Evolutionary conservation across 2,797 vertebrate species (phyloP).

Genomic region (Cossypha niveicapilla): DNA sequence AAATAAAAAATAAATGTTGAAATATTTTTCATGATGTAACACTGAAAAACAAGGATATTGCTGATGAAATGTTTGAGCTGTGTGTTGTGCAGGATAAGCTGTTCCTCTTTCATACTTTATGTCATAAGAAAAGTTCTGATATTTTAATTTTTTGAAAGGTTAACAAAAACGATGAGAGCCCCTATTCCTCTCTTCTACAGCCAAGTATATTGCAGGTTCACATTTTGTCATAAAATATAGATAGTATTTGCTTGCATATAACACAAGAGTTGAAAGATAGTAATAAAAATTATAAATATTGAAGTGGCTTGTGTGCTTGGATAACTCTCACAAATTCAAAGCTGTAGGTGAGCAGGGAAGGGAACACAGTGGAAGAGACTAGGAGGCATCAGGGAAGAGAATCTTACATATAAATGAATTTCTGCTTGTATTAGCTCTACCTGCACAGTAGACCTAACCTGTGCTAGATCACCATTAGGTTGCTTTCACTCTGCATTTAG

Average conservation of each 20-base stretch:
- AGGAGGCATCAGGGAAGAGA: not conserved
- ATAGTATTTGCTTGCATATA: not conserved
- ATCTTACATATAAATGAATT: not conserved
- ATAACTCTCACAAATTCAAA: not conserved
- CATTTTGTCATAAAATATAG: not conserved
- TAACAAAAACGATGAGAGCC: fast-evolving
- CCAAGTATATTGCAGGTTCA: not conserved
- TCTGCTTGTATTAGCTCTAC: not conserved
- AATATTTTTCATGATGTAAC: not conserved
- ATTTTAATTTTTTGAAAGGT: not conserved
- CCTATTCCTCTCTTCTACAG: not conserved
- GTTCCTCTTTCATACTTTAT: not conserved
- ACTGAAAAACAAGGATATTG: not conserved
- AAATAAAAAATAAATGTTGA: not conserved
- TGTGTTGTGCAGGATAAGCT: not conserved
- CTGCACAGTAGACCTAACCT: not conserved
- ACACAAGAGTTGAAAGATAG: not conserved
- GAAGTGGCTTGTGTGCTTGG: not conserved
- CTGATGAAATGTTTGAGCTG: not conserved
- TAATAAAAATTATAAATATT: not conserved
- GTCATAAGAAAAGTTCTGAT: not conserved
- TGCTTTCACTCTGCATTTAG: not conserved
- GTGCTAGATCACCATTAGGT: not conserved
- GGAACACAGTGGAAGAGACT: not conserved
- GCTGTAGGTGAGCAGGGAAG: not conserved